Base-by-base conservation (phyloP, 2,888 invertebrate genomes). In the Eugnorisma glareosa region DNA sequence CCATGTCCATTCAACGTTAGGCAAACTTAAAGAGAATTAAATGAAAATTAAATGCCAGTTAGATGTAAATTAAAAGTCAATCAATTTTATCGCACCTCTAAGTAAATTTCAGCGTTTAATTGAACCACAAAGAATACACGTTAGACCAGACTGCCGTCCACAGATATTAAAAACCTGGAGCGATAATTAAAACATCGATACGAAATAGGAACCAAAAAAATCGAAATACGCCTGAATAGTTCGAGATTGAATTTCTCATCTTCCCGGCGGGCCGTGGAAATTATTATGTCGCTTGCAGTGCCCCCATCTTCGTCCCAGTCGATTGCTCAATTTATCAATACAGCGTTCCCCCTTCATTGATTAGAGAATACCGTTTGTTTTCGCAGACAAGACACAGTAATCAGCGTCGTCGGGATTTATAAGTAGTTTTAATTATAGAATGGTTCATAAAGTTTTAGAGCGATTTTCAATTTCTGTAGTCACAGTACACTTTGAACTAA, bases 301-400 rank as follows among this genome's bases (percentile, higher is more conserved):
- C 90, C 90, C 86, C 90, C 93, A 89, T 93, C 94, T 94, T 93
- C 93, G 91, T 91, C 91, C 92, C 91, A 93, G 91, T 91, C 95
- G 95, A 95, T 94, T 96, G 95, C 95, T 95, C 96, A 95, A 95
- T 96, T 95, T 96, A 96, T 95, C 95, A 95, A 95, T 95, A 95
- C 92, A 91, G 92, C 91, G 83, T 82, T 89, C 86, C 86, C 84
- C 87, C 54, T 76, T 37, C 91, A 92, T 81, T 93, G 94, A 94
- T 45, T 90, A 91, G 21, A 21, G 59, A 64, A 59, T 77, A 75
- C n/a, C 18, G n/a, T 67, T 67, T 73, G 66, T 35, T 10, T 40
- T 5, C 6, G 48, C 67, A 88, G 89, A 87, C 59, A 51, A 0
- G 87, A 72, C 82, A 24, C 6, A 24, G 8, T 35, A 5, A 61